Conservation (phyloP, 37 sponge, comb jelly and placozoan genomes). For the Spongilla lacustris region DNA sequence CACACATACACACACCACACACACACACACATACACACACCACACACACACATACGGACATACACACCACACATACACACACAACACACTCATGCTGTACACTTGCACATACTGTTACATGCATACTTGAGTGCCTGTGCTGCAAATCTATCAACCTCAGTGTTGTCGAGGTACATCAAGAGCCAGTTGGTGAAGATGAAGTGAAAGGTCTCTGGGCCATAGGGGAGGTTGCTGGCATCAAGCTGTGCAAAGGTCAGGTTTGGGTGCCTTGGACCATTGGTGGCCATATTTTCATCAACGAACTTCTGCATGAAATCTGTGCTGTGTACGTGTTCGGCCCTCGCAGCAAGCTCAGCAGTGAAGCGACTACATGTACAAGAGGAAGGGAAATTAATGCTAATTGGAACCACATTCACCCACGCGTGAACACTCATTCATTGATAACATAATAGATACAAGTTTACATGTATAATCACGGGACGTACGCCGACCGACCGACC, state of each 20-base stretch:
- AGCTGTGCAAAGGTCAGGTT: constrained; percentile 35
- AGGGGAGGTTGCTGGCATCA: constrained; percentile 56
- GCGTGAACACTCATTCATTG: no score
- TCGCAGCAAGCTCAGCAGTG: constrained; percentile 48
- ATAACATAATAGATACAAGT: no score
- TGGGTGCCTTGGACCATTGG: constrained; percentile 21
- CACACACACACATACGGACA: no score
- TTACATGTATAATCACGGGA: no score
- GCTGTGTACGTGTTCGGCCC: constrained; percentile 39
- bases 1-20: no score
- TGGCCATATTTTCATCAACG: constrained; percentile 46
- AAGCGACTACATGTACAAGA: constrained; percentile 25
- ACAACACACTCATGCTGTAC: neutral
- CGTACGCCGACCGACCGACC: no score
- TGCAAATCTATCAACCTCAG: constrained; percentile 22
- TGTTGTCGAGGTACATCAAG: constrained; percentile 66
- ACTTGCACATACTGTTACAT: neutral
- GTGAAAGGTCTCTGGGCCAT: constrained; percentile 25
- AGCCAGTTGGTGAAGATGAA: constrained; percentile 71
- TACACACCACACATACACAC: no score
- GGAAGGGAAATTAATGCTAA: no score
- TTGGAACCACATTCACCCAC: no score
- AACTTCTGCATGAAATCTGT: constrained; percentile 68
- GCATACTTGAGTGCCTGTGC: constrained; percentile 33
- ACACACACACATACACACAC: no score